These are phyloP conservation scores for Drosophila testacea DNA, from an alignment of 2,888 invertebrate genomes.

Conservation along the genomic window DNA sequence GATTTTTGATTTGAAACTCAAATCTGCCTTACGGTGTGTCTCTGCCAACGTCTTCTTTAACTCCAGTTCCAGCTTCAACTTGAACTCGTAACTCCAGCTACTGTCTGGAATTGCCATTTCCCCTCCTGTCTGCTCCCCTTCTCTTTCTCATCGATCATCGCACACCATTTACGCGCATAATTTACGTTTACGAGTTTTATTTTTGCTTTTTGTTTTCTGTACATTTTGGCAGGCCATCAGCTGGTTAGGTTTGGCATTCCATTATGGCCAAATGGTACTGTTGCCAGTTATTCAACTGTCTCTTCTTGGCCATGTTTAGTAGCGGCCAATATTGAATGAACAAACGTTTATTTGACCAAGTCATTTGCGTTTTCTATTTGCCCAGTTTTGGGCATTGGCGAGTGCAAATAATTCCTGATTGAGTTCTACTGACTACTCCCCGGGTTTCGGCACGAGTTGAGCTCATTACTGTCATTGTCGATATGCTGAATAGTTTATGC, in stretches of 20 bases:
- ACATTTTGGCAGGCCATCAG: constrained; percentile 29
- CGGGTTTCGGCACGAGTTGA: constrained; percentile 16
- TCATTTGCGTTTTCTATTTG: constrained; percentile 57
- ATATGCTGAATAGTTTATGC: background rate
- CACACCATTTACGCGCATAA: constrained; percentile 66
- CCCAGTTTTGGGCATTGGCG: constrained; percentile 56
- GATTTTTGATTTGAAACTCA: constrained; percentile 77
- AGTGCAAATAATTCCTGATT: constrained; percentile 69
- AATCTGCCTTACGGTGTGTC: constrained; percentile 58
- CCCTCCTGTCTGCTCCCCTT: no score
- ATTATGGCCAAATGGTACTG: constrained; percentile 22
- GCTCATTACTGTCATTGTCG: constrained; percentile 33
- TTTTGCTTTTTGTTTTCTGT: constrained; percentile 1
- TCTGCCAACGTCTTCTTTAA: constrained; percentile 23
- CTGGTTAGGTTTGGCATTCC: constrained; percentile 11
- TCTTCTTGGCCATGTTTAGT: constrained; percentile 48
- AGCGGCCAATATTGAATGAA: constrained; percentile 50
- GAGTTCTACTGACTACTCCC: constrained; percentile 55
- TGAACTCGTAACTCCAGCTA: constrained; percentile 27
- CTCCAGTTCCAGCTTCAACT: background rate
- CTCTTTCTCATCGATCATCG: constrained; percentile 2
- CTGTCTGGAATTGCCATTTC: constrained; percentile 3
- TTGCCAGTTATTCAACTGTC: constrained; percentile 33
- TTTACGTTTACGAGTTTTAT: constrained; percentile 46
- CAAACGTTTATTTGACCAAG: constrained; percentile 26